These are phyloP conservation scores for Gadus chalcogrammus DNA, from an alignment of 2,113 vertebrate species.

Conservation along the genomic window DNA sequence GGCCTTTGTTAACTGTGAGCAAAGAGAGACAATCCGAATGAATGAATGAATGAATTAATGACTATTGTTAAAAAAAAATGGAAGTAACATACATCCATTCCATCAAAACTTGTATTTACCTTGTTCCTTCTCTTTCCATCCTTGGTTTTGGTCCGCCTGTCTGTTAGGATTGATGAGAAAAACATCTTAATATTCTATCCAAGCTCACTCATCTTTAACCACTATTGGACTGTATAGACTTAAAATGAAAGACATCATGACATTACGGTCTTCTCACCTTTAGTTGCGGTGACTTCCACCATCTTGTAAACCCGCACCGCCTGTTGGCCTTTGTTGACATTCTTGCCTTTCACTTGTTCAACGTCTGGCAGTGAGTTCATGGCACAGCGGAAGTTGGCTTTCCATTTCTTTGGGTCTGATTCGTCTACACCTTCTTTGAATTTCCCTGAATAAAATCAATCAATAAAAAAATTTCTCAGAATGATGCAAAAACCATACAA, in stretches of 20 bases:
- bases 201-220: conserved; percentile 3
- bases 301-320: conserved; percentile 92
- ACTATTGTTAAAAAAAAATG: too few species aligned
- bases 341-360: conserved; percentile 89
- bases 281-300: conserved; percentile 77
- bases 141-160: conserved; percentile 77
- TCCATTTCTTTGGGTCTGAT: conserved; percentile 95
- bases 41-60: too few species aligned
- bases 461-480: neutral
- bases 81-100: too few species aligned
- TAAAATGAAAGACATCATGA: neutral
- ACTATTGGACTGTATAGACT: neutral
- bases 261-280: conserved; percentile 57
- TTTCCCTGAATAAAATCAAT: conserved; percentile 73
- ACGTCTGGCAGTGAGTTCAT: conserved; percentile 98
- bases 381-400: conserved; percentile 96
- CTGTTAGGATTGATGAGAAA: conserved; percentile 59
- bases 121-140: conserved; percentile 76
- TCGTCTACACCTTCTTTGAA: conserved; percentile 74
- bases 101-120: conserved; percentile 65
- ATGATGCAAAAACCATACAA: too few species aligned
- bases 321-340: conserved; percentile 88
- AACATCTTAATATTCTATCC: neutral
- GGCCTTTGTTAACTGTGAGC: conserved; percentile 39
- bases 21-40: conserved; percentile 9